Evolutionary conservation across 1,140 invertebrate species (phyloP), one percentile per base, ranked within the genome.

Genomic region (Aphidius gifuensis): DNA sequence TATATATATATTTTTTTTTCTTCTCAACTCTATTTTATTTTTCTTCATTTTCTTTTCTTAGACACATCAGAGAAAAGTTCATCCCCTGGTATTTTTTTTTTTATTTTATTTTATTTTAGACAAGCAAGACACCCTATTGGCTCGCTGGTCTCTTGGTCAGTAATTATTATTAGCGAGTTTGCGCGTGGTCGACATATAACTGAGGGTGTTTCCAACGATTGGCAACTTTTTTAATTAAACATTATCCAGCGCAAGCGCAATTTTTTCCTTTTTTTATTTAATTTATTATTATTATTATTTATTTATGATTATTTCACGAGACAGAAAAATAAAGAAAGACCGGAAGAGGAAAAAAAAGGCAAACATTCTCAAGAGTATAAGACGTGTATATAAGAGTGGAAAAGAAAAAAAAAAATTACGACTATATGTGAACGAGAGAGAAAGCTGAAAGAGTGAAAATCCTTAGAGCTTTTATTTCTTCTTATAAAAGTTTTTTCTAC

Each of bases 121-220:
- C 64, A 42, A 16, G 0, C 64, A 62, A 51, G 55, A 66, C 38
- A 60, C 11, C 58, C n/a, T 55, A 68, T 65, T 58, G 59, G 60
- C 65, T 61, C 58, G 58, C 57, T 38, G 54, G 61, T 61, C 67
- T 53, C 65, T 71, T 69, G 73, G 74, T 74, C 73, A 74, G 73
- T 74, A 76, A 74, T 76, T 74, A 75, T 74, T 69, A 75, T 74
- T 74, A 74, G 65, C 65, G 74, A 70, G 74, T 67, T 75, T 76
- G 74, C 74, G 74, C 74, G 66, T 46, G 44, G 21, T 39, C 11
- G 32, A 23, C 40, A n/a, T 49, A 16, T 42, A 44, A 53, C 48
- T 45, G 21, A 40, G 53, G 23, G 56, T 57, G 61, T 63, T 48
- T 60, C 60, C 53, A 64, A 65, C 69, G 60, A 75, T 74, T 75